Conservation (phyloP, 2,888 invertebrate genomes). For the Stegophylla sp. region DNA sequence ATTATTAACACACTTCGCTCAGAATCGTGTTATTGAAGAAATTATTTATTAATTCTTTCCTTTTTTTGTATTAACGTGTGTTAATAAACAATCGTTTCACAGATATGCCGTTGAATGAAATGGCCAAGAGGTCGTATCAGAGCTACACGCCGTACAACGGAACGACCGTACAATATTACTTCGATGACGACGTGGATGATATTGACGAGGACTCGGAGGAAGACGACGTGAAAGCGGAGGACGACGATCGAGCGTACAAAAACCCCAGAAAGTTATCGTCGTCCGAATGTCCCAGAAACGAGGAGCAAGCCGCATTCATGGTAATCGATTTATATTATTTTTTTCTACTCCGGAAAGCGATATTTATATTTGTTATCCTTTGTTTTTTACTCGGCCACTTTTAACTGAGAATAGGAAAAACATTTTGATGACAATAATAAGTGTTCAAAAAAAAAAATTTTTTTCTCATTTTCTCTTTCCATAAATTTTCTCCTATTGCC, state of each 20-base stretch:
- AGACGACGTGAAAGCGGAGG: conserved; percentile 68
- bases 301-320: conserved; percentile 81
- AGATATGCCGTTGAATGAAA: conserved; percentile 44
- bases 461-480: too few relatives aligned
- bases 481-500: too few relatives aligned
- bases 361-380: not conserved
- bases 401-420: too few relatives aligned
- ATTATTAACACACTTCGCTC: not conserved
- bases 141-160: conserved; percentile 43
- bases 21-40: too few relatives aligned
- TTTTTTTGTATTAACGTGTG: not conserved
- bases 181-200: conserved; percentile 63
- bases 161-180: conserved; percentile 46
- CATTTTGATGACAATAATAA: too few relatives aligned
- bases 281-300: conserved; percentile 83
- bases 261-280: conserved; percentile 89
- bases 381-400: too few relatives aligned
- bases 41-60: too few relatives aligned
- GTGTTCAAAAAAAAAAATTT: too few relatives aligned
- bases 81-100: not conserved
- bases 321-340: conserved; percentile 64
- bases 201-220: conserved; percentile 69
- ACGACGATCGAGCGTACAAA: conserved; percentile 83
- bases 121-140: conserved; percentile 45
- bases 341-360: not conserved